Conservation (phyloP, 1,140 invertebrate genomes). For the Diachasma alloeum region DNA sequence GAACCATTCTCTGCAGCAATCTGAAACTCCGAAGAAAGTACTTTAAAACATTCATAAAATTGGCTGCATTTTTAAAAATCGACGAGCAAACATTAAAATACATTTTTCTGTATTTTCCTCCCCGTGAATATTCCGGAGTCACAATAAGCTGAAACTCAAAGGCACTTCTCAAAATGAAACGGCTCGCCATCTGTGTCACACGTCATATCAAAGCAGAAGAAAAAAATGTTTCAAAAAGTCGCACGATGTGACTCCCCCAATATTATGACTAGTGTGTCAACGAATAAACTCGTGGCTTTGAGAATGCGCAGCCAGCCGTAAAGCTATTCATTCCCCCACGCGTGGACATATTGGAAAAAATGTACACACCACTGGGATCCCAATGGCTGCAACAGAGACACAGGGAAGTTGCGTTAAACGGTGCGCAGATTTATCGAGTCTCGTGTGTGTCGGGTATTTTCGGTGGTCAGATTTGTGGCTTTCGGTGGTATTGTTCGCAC, state of each 20-base stretch:
- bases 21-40: too few species aligned
- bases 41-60: too few species aligned
- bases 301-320: constrained; percentile 48
- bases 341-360: background rate
- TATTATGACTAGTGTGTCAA: constrained; percentile 58
- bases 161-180: background rate
- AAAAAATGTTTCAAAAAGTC: background rate
- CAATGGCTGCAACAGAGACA: background rate
- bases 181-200: background rate
- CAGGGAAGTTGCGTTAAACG: constrained; percentile 27
- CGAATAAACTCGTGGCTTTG: constrained; percentile 43
- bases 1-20: too few species aligned
- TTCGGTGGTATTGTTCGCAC: constrained; percentile 45
- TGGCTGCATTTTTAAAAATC: too few species aligned
- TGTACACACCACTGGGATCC: background rate
- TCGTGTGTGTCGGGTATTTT: constrained; percentile 32
- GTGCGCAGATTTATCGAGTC: constrained; percentile 42
- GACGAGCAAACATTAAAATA: too few species aligned
- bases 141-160: too few species aligned
- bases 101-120: too few species aligned
- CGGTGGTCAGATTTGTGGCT: constrained; percentile 55
- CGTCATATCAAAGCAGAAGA: background rate
- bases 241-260: constrained; percentile 49
- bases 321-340: constrained; percentile 50
- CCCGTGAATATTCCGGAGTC: too few species aligned